Conservation (phyloP, 2,113 vertebrate species). For the Plecotus auritus region DNA sequence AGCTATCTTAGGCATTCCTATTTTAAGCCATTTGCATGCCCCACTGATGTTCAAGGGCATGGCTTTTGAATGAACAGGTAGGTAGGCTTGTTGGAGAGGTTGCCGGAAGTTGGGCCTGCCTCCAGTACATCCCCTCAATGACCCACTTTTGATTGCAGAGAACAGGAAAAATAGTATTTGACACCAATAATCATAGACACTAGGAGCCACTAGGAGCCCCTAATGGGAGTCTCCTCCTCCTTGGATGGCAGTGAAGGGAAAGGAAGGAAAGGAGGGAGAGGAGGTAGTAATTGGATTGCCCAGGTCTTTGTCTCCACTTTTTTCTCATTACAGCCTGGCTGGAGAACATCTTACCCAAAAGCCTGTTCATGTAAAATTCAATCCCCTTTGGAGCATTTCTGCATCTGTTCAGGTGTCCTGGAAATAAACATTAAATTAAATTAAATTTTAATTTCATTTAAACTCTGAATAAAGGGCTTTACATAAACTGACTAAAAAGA, state of each 20-base stretch:
- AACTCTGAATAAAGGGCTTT: slow-evolving; percentile 46
- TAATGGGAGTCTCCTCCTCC: background rate
- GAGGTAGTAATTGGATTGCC: background rate
- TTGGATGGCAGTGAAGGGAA: fast-evolving
- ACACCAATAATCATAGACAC: background rate
- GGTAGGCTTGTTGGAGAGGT: background rate
- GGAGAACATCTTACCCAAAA: slow-evolving; percentile 21
- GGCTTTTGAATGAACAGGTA: background rate
- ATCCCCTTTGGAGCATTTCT: background rate
- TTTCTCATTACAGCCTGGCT: background rate
- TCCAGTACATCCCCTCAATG: background rate
- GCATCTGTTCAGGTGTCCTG: slow-evolving; percentile 31
- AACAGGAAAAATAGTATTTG: background rate
- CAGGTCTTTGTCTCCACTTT: background rate
- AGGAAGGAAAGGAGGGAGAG: fast-evolving
- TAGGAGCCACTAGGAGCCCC: background rate
- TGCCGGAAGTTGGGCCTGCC: background rate
- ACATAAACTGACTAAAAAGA: slow-evolving; percentile 27
- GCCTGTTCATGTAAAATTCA: background rate
- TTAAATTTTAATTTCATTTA: slow-evolving; percentile 62
- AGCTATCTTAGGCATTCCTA: background rate
- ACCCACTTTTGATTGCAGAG: background rate
- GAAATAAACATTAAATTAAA: slow-evolving; percentile 61
- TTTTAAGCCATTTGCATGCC: background rate
- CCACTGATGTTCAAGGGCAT: background rate